phyloP scores from a whole-genome alignment of 2,888 invertebrate species.

The Eupithecia vulgata region DNA sequence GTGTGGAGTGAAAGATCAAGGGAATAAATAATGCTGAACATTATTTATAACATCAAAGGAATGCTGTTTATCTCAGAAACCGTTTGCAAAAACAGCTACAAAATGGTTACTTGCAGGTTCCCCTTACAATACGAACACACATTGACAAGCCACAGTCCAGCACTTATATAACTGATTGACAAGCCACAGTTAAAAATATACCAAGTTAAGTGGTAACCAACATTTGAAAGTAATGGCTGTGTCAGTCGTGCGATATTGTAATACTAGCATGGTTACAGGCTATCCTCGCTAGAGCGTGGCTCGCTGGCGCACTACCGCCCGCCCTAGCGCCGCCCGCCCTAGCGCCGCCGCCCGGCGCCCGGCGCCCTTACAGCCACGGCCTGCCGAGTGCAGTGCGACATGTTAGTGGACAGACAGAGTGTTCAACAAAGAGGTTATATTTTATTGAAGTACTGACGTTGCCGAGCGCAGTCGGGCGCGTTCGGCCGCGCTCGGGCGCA shows the following conservation, averaged over 20 bases:
- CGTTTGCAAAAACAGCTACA: no score
- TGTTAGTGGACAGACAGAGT: background rate
- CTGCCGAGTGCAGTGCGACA: background rate
- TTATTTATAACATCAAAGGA: no score
- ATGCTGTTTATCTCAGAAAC: no score
- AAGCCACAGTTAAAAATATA: background rate
- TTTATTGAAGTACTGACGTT: background rate
- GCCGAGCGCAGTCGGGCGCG: background rate
- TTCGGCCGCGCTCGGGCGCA: no score
- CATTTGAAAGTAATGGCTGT: background rate
- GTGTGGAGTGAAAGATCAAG: no score
- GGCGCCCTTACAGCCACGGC: constrained; percentile 61
- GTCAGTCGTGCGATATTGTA: background rate
- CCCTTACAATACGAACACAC: no score
- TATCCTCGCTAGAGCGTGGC: constrained; percentile 71
- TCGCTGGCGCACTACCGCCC: constrained; percentile 55
- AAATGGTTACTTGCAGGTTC: no score
- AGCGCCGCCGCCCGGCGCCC: constrained; percentile 68
- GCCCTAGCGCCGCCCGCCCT: constrained; percentile 64
- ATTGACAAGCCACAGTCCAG: no score
- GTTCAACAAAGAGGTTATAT: constrained; percentile 1
- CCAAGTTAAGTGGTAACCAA: background rate
- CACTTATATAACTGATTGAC: no score
- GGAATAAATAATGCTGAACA: no score
- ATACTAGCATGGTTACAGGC: constrained; percentile 57